Conservation (phyloP, 2,888 invertebrate genomes). For the Podabrus alpinus region DNA sequence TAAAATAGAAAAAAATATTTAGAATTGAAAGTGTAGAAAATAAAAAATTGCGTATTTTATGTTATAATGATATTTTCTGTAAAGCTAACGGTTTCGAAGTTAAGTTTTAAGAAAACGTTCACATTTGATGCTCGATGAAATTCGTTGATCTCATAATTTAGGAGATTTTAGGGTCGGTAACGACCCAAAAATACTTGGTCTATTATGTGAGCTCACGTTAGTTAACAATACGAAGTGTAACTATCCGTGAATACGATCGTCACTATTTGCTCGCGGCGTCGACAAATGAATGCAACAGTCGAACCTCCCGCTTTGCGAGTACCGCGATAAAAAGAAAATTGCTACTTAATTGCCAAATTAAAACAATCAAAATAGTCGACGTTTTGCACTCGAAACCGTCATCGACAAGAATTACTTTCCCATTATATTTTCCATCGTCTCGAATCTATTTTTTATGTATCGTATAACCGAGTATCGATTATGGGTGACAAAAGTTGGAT, state of each 20-base stretch:
- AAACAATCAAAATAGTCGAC: neutral
- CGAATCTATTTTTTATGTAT: neutral
- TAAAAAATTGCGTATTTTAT: neutral
- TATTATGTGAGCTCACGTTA: conserved; percentile 28
- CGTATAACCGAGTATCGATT: neutral
- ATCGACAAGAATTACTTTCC: neutral
- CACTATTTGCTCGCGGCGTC: conserved; percentile 33
- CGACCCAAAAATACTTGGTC: neutral
- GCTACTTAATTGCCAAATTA: neutral
- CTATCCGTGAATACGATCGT: conserved; percentile 37
- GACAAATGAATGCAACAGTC: conserved; percentile 36
- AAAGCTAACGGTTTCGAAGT: neutral
- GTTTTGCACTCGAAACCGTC: neutral
- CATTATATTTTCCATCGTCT: neutral
- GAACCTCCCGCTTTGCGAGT: conserved; percentile 12
- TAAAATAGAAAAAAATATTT: neutral
- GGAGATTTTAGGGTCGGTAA: neutral
- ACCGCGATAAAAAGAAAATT: neutral
- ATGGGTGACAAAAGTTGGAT: neutral
- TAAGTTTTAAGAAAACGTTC: neutral
- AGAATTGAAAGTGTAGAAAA: neutral
- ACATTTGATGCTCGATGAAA: neutral
- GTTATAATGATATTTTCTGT: neutral
- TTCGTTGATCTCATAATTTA: neutral
- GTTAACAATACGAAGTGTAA: conserved; percentile 35